Base-by-base conservation (phyloP, 2,797 vertebrate species). In the Darevskia mixta region DNA sequence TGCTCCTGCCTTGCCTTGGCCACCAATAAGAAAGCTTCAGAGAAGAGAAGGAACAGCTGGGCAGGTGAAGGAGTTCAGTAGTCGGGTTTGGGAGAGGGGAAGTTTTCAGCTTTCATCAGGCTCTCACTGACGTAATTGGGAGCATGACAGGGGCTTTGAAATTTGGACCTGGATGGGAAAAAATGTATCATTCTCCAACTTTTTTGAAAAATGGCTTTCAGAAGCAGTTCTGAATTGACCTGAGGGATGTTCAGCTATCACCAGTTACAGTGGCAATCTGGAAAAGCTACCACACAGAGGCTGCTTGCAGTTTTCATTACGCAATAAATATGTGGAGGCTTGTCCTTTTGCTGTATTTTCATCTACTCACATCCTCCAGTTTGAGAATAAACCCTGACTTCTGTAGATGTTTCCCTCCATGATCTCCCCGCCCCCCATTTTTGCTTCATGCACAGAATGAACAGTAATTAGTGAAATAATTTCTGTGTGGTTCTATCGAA, bases 401-500 rank as follows among this genome's bases (percentile, higher is more conserved):
- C 17, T 80, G 15, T 17, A 81, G 3, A 27, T 17, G 9, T 55
- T 55, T 15, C 49, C 49, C 3, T 55, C 15, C 49, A 55, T 55
- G 49, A 55, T 15, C 1, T 11, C 49, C 13, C 49, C 43, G 3
- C 13, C 49, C 13, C 43, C 8, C 29, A 35, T 55, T 85, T 66
- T 81, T 75, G 23, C 73, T 73, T 29, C 69, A 73, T 81, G n/a
- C 43, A 55, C n/a, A 41, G 55, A 25, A 10, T 67, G 58, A 85
- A 64, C 55, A 69, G 25, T 25, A 49, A 86, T 81, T 89, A 89
- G 58, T 25, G 75, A 72, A 67, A 76, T 80, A 73, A 85, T 75
- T 66, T 85, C 38, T 41, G 18, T 76, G 41, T 76, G 15, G 49
- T 67, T 66, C 69, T 69, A 69, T 76, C 17, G 25, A 81, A 55